Evolutionary conservation across 2,797 vertebrate genomes (phyloP), one percentile per base, ranked within the genome.

Genomic region (Leptoclinus maculatus): DNA sequence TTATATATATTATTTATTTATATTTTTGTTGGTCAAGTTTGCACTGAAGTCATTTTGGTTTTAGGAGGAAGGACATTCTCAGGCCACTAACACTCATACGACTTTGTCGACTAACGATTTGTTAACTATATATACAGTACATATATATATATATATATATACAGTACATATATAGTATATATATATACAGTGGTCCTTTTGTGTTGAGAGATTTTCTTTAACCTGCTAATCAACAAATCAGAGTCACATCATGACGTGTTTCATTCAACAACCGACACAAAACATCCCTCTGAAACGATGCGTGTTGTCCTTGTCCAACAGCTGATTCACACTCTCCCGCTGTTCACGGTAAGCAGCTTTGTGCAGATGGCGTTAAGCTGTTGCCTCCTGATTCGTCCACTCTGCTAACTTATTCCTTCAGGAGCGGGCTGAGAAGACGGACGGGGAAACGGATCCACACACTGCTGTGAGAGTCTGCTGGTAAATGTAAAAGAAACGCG

Each of bases 311-410:
- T 67, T 21, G n/a, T 66, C 11, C 9, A 43, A 23, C 56, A 43
- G 70, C 77, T 64, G 78, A 72, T 63, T 63, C 5, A 16, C 25
- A 8, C 54, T 9, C 11, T n/a, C 7, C 43, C 59, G 27, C 56
- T 49, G 64, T 27, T 54, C 23, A 27, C 78, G 12, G 11, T 90
- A 87, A 90, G 71, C 34, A 83, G 92, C 86, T 92, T 89, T 88
- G 57, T 0, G 85, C 66, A 29, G 74, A 62, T 41, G 80, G 83
- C 83, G 88, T 86, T 83, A 90, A 71, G 74, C 71, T 41, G 59
- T 60, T 74, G 79, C 76, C 71, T 72, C 56, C 76, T 84, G 86
- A 88, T 87, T 88, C 68, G 77, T 41, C 57, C 62, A 39, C 59
- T 63, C 39, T 14, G 34, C 56, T 16, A 32, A 74, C 78, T 78